Conservation (phyloP, 2,113 vertebrate species). For the Bos taurus region DNA sequence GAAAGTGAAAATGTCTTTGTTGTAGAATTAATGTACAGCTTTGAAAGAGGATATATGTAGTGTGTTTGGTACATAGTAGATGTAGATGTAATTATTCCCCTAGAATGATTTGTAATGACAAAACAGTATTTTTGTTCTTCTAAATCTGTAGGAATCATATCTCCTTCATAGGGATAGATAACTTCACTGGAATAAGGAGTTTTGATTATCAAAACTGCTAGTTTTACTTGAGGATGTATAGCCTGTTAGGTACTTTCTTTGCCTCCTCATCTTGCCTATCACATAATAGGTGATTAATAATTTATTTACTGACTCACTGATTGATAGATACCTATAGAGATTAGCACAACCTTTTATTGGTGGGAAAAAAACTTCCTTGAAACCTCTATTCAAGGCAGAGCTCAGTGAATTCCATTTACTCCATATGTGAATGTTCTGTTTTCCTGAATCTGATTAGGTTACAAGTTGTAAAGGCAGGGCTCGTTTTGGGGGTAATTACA, state of each 20-base stretch:
- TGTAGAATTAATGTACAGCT: background rate
- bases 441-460: slow-evolving; percentile 63
- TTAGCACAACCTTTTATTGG: background rate
- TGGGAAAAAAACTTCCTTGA: background rate
- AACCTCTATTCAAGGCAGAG: slow-evolving; percentile 15
- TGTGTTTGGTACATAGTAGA: background rate
- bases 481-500: slow-evolving; percentile 55
- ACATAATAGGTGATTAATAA: background rate
- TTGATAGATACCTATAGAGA: background rate
- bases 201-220: background rate
- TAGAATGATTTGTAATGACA: background rate
- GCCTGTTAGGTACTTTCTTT: background rate
- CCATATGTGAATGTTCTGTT: slow-evolving; percentile 50
- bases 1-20: background rate
- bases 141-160: background rate
- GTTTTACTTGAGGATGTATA: background rate
- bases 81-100: background rate
- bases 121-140: background rate
- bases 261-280: background rate
- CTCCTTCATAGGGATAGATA: rapidly evolving
- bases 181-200: background rate
- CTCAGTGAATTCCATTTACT: slow-evolving; percentile 39
- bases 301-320: background rate
- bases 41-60: background rate
- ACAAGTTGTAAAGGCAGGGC: slow-evolving; percentile 55